Conservation (phyloP, 2,113 vertebrate species). For the Carassius gibelio region DNA sequence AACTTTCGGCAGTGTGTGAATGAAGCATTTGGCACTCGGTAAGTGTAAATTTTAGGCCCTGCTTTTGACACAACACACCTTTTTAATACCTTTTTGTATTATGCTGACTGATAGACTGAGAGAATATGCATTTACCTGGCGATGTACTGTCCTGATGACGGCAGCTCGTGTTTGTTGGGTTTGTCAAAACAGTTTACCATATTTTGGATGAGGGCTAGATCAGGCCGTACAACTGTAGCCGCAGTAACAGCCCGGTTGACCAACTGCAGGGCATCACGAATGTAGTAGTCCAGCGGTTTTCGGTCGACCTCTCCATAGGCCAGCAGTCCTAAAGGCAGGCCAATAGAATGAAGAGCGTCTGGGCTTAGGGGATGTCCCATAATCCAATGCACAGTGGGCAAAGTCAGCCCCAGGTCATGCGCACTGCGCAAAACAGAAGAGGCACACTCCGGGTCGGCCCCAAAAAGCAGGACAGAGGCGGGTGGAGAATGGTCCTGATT, state of each 20-base stretch:
- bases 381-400: conserved; percentile 84
- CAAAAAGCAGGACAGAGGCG: conserved; percentile 78
- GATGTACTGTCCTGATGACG: conserved; percentile 77
- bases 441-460: conserved; percentile 77
- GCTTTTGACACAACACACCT: no score
- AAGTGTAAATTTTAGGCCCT: no score
- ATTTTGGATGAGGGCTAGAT: conserved; percentile 76
- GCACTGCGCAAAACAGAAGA: conserved; percentile 75
- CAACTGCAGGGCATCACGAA: conserved; percentile 83
- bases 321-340: conserved; percentile 84
- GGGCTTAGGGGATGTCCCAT: conserved; percentile 85
- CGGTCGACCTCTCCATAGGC: conserved; percentile 85
- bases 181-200: conserved; percentile 77
- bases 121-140: conserved; percentile 72
- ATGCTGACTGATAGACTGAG: neutral
- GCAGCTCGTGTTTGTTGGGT: conserved; percentile 46
- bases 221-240: conserved; percentile 68
- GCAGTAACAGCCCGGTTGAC: conserved; percentile 77
- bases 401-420: conserved; percentile 70
- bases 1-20: neutral
- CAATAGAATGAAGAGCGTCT: conserved; percentile 80
- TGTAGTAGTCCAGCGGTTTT: conserved; percentile 83
- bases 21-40: neutral
- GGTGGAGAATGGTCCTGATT: conserved; percentile 65
- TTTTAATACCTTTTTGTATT: no score